Percentiles rank a stretch among this genome's conserved stretches.
phyloP scores from a whole-genome alignment of 2,888 invertebrate species.

The Aleiodes alternator region DNA sequence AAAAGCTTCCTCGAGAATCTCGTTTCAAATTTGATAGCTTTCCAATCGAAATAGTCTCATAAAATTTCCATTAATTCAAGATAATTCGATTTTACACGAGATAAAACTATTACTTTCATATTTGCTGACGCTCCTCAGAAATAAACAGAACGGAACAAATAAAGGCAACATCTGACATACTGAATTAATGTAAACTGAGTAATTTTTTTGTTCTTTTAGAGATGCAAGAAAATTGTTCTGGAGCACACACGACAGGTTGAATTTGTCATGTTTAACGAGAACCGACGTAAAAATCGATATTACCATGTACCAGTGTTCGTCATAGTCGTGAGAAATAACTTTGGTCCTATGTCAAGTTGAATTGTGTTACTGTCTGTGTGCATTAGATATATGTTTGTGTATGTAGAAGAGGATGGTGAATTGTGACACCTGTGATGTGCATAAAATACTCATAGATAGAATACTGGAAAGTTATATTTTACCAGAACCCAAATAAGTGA shows the following conservation, averaged over 20 bases:
- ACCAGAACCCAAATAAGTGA: slow-evolving; percentile 11
- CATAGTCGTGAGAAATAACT: slow-evolving; percentile 30
- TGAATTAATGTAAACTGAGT: not conserved
- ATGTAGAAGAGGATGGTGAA: not conserved
- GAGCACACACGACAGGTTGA: slow-evolving; percentile 15
- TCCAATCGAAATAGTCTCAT: too few species aligned
- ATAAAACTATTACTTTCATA: not conserved
- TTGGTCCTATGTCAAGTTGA: slow-evolving; percentile 24
- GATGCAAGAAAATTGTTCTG: slow-evolving; percentile 3
- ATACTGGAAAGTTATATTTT: not conserved
- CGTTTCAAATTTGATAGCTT: too few species aligned
- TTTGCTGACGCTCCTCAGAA: not conserved
- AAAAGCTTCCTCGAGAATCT: too few species aligned
- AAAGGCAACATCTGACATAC: slow-evolving; percentile 5
- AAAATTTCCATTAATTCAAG: too few species aligned
- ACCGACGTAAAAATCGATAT: slow-evolving; percentile 44
- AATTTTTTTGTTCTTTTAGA: not conserved
- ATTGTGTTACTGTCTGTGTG: slow-evolving; percentile 13
- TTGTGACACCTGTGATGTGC: slow-evolving; percentile 25
- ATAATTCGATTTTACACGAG: not conserved
- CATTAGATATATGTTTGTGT: not conserved
- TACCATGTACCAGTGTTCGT: slow-evolving; percentile 28
- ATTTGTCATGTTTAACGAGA: slow-evolving; percentile 39
- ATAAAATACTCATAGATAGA: slow-evolving; percentile 18
- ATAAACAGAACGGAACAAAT: slow-evolving; percentile 3